phyloP scores from a whole-genome alignment of 1,140 invertebrate species.

The Pteromalus puparum region DNA sequence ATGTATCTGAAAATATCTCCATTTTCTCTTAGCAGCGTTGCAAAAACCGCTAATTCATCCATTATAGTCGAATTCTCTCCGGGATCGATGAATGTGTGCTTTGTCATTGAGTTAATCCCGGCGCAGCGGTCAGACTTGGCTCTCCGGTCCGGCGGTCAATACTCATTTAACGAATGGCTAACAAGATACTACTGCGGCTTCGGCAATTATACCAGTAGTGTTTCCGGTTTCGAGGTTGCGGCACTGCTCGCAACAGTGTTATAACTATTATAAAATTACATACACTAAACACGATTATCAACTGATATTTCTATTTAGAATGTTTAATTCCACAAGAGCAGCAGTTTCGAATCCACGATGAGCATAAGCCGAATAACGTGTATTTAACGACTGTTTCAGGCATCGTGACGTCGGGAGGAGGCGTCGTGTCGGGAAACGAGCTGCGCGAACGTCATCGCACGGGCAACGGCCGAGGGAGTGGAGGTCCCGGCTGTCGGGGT shows the following conservation, averaged over 20 bases:
- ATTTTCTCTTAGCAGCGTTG: too few relatives aligned
- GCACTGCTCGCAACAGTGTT: too few relatives aligned
- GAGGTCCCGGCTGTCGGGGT: conserved; percentile 57
- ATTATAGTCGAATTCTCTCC: too few relatives aligned
- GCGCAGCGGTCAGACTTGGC: background rate
- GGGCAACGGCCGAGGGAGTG: conserved; percentile 57
- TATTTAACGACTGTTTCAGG: conserved; percentile 11
- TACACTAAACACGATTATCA: background rate
- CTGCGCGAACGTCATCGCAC: conserved; percentile 71
- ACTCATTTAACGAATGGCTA: background rate
- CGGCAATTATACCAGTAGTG: background rate
- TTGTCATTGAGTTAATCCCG: background rate
- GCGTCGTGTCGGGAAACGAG: conserved; percentile 72
- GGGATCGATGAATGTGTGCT: too few relatives aligned
- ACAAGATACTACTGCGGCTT: background rate
- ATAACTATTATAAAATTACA: too few relatives aligned
- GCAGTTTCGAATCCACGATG: too few relatives aligned
- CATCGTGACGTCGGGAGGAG: conserved; percentile 75
- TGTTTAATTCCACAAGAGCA: too few relatives aligned
- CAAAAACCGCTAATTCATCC: too few relatives aligned
- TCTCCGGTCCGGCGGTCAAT: background rate
- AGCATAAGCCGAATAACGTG: too few relatives aligned
- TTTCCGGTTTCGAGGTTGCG: too few relatives aligned
- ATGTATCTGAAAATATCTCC: too few relatives aligned
- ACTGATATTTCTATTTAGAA: too few relatives aligned